Base-by-base conservation (phyloP, 2,113 vertebrate genomes). In the Neomonachus schauinslandi region DNA sequence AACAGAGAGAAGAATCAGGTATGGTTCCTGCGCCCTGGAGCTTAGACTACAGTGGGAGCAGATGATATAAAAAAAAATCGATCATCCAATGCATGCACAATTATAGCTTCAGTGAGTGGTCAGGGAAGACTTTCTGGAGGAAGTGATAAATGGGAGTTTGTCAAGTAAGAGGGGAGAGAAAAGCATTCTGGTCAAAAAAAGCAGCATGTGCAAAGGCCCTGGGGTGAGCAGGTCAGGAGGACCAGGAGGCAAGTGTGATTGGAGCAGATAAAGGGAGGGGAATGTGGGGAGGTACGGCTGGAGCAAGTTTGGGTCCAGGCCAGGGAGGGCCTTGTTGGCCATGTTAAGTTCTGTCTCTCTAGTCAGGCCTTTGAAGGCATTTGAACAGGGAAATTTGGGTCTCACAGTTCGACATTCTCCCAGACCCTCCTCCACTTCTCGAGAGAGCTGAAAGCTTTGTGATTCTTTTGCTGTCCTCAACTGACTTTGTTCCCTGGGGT, bases 171-270 rank as follows among this genome's bases (percentile, higher is more conserved):
- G 19, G 10, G 57, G 63, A 77, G 33, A 67, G 46, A 86, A 95
- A 77, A 71, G 7, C 4, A 36, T 59, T 89, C 26, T n/a, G 71
- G 71, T 33, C 18, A 59, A 77, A 83, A 67, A 22, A 1, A 88
- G 18, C 4, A 83, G 61, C 15, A 33, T 5, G 16, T 80, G 51
- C 95, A 80, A 95, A 95, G 80, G 96, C 21, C 88, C 72, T 88
- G 91, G 55, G 55, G 5, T 10, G 19, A 16, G 61, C 80, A 92
- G 49, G 31, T 90, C 39, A 90, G 57, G 31, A 16, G n/a, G 33
- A 49, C 21, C 15, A 57, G 57, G 42, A 96, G 65, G 22, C 19
- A 36, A 61, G 1, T 11, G 19, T 72, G 71, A 19, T 11, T 53
- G 46, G n/a, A 55, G 21, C 28, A 69, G 21, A 28, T 19, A 15